Evolutionary conservation across 1,140 invertebrate genomes (phyloP), one percentile per base, ranked within the genome.

Genomic region (Trichonephila inaurata): DNA sequence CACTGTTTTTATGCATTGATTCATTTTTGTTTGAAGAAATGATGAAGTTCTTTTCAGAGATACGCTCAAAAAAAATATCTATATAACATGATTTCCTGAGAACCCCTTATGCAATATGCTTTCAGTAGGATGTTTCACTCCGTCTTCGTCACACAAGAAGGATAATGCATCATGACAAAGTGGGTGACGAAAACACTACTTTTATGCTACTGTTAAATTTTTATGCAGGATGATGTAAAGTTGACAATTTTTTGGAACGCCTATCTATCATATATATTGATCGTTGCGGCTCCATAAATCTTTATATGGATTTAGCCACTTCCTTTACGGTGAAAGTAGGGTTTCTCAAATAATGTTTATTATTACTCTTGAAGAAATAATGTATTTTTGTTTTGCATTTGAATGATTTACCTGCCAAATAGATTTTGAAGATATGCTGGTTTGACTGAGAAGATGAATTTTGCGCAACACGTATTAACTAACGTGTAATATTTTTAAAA

Each of bases 241-340:
- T 28, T 72, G 44, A 72, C 64, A 72, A 72, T 33, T 72, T 72
- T 58, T 58, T 21, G 6, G 64, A 19, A 2, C 44, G 66, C 40
- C 44, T 18, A 89, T 89, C 87, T 89, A 89, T 89, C 87, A 89
- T 51, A n/a, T 33, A 89, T 89, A 89, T 89, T 58, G 87, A 89
- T 89, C 66, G 12, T 16, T 51, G 28, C 12, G n/a, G 40, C 44
- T 89, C 72, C 40, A 33, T 24, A 62, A 89, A 58, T 89, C 87
- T 14, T 72, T 58, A 12, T 4, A 64, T 33, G 18, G 61, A 66
- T 64, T 87, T 87, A 51, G 18, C 10, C 14, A 40, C 64, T 64
- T 33, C 28, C 28, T 18, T 33, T 77, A 14, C 28, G 14, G 18
- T 40, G 16, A 33, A 1, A 40, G 16, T 77, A 18, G 18, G 16